Evolutionary conservation across 2,888 invertebrate genomes (phyloP), one percentile per base, ranked within the genome.

Genomic region (Acleris holmiana): DNA sequence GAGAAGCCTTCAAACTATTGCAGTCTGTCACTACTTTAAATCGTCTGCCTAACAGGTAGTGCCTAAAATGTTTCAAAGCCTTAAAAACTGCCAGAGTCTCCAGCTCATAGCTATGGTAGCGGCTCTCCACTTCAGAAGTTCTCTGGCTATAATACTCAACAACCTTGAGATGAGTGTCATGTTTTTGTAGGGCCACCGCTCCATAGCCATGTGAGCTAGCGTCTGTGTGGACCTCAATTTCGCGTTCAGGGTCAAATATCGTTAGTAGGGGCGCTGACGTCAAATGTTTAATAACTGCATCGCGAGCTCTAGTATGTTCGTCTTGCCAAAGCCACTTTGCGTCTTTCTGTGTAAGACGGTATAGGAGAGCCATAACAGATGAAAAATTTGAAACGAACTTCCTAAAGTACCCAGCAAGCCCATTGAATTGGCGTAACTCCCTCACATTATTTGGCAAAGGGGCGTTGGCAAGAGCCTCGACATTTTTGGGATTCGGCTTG

Each of bases 11-110:
- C 4, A 53, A 18, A 29, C 40, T n/a, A 17, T 53, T 53, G 8
- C 53, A 53, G 17, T 53, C 53, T 40, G 40, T 53, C 29, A 53
- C 29, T n/a, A 53, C 53, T 29, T 13, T 53, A 53, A 53, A 53
- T 18, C 40, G 7, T 35, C 53, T 23, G 5, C 53, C 53, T 13
- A 47, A 19, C 10, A 47, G 47, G 15, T 40, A 40, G 4, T 40
- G 40, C 4, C 40, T 15, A 4, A 40, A 40, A 10, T 40, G 40
- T 13, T 40, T 40, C 0, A 40, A 15, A 13, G 40, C 40, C 15
- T 40, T 40, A 15, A 40, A 40, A 3, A 40, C 40, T 2, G 40
- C 40, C 40, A 40, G 15, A 13, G 40, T 40, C 4, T 40, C 40
- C 4, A 40, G 40, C 15, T 40, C 40, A 4, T 40, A 40, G 4